Conservation (phyloP, 2,888 invertebrate genomes). For the Herminia tarsipennalis region DNA sequence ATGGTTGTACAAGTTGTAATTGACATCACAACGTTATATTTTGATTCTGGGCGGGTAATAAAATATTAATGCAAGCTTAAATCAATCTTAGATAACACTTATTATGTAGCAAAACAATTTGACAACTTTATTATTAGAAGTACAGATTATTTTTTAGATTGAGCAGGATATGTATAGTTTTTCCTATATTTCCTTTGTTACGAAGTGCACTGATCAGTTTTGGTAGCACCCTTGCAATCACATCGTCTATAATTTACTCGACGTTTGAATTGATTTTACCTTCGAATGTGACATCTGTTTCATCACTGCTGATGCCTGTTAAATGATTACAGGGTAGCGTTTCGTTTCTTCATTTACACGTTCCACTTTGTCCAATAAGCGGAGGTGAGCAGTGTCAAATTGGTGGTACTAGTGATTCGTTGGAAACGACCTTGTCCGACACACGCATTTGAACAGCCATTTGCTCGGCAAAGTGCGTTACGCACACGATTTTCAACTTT, state of each 20-base stretch:
- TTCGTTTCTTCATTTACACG: conserved; percentile 80
- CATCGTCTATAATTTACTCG: conserved; percentile 49
- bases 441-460: conserved; percentile 38
- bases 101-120: no score
- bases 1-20: no score
- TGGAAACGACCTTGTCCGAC: conserved; percentile 63
- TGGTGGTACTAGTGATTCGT: conserved; percentile 66
- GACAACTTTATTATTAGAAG: no score
- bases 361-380: conserved; percentile 79
- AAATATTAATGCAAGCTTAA: no score
- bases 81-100: no score
- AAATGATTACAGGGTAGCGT: conserved; percentile 72
- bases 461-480: conserved; percentile 36
- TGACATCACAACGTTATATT: no score
- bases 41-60: no score
- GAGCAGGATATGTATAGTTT: no score
- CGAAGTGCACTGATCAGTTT: conserved; percentile 29
- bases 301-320: conserved; percentile 66
- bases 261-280: conserved; percentile 70
- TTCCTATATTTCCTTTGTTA: conserved; percentile 8
- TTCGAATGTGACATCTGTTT: conserved; percentile 71
- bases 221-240: conserved; percentile 29
- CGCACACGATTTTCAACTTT: conserved; percentile 31
- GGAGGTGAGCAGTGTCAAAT: conserved; percentile 80
- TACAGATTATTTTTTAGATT: no score